These are phyloP conservation scores for Clavelina lepadiformis DNA, from an alignment of 23 tunicate species.

Conservation along the genomic window DNA sequence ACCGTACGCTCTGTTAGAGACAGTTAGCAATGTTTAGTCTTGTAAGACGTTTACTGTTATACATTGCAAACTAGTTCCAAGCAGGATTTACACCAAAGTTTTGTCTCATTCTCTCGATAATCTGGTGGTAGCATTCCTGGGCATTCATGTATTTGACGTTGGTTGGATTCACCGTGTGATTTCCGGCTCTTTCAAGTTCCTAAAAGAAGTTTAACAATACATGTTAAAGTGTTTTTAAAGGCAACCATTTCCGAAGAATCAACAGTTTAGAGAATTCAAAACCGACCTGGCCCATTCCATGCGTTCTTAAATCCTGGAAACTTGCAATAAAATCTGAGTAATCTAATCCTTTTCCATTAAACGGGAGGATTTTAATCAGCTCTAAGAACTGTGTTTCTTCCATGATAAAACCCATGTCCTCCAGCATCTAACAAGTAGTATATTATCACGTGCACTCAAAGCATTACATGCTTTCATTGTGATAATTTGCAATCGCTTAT, in stretches of 20 bases:
- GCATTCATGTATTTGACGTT: constrained; percentile 83
- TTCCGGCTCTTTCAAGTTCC: constrained; percentile 73
- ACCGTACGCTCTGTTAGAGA: constrained; percentile 54
- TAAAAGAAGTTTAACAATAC: too few relatives aligned
- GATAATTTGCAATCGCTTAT: background rate
- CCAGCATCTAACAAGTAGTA: constrained; percentile 46
- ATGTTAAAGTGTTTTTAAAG: too few relatives aligned
- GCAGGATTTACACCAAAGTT: constrained; percentile 80
- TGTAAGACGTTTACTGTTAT: too few relatives aligned
- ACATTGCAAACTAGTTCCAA: too few relatives aligned
- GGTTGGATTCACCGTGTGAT: constrained; percentile 77
- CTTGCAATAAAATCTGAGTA: constrained; percentile 67
- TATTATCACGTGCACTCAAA: background rate
- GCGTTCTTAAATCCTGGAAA: constrained; percentile 47
- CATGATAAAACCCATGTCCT: constrained; percentile 84
- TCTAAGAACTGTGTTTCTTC: constrained; percentile 65
- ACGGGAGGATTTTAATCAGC: constrained; percentile 24
- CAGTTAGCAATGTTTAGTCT: too few relatives aligned
- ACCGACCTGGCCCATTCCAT: constrained; percentile 72
- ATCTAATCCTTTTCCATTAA: constrained; percentile 43
- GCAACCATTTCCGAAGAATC: too few relatives aligned
- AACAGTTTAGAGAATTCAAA: background rate
- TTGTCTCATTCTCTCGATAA: constrained; percentile 81
- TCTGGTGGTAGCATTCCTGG: constrained; percentile 57
- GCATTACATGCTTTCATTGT: background rate